Base-by-base conservation (phyloP, 2,797 vertebrate species). In the Diceros bicornis region DNA sequence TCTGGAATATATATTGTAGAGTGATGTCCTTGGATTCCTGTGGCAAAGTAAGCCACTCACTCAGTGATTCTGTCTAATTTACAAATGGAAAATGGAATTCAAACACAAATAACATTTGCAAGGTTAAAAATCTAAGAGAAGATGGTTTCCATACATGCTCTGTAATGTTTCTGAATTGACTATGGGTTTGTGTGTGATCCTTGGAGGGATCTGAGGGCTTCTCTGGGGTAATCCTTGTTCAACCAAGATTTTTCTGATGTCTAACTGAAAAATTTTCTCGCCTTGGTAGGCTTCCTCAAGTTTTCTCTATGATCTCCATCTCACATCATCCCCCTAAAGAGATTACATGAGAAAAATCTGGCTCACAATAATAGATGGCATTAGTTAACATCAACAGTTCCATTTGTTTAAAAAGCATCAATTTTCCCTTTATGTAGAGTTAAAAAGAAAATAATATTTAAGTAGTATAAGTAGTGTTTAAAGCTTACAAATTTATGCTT, bases 391-490 rank as follows among this genome's bases (percentile, higher is more conserved):
- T 3, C 2, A n/a, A 78, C 0, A 61, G 2, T 89, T 77, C 20
- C 29, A 84, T 11, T 85, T 91, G 11, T 34, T 79, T 74, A 59
- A 47, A 86, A 21, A 71, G 2, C 14, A 59, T 37, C 34, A 59
- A 50, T 78, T 94, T 89, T 32, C 14, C 34, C 2, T 87, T 69
- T 34, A 69, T 77, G 96, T 88, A 90, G 37, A 81, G 2, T 75
- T 78, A 68, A 84, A 52, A 94, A 84, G 32, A 79, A 92, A 98
- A 91, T 61, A 59, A 86, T 59, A 71, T 89, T 87, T 61, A 94
- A 90, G 16, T 55, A 85, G 29, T 5, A 7, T 72, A 79, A 47
- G 4, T 41, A 44, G 18, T 47, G 20, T 92, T 89, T 66, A 93
- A 90, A 95, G n/a, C n/a, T 62, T 93, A n/a, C 29, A 89, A 74